These are phyloP conservation scores for Halichoerus grypus DNA, from an alignment of 2,113 vertebrate genomes.

Conservation along the genomic window DNA sequence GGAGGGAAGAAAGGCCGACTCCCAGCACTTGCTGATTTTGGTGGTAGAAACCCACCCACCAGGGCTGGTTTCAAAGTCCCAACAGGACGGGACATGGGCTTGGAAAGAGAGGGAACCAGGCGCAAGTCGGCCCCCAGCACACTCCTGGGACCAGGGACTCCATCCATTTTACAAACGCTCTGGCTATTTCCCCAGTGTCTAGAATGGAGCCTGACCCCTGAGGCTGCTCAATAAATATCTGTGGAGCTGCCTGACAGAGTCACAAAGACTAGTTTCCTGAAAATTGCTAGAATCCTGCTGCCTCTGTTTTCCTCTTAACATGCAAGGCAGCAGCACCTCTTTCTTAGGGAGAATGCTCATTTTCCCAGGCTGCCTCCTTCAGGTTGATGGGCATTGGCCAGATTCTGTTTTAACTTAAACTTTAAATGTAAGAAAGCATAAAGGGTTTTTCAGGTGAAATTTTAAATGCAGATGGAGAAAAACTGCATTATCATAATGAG, in stretches of 20 bases:
- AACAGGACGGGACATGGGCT: accelerated
- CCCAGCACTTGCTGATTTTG: background rate
- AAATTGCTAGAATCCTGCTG: background rate
- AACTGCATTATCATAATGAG: constrained; percentile 45
- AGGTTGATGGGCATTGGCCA: background rate
- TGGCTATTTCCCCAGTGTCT: no score
- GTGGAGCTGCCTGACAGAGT: background rate
- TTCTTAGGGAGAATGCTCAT: background rate
- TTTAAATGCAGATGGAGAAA: constrained; percentile 52
- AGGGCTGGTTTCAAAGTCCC: background rate
- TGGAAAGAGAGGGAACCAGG: background rate
- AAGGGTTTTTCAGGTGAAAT: constrained; percentile 53
- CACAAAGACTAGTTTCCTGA: background rate
- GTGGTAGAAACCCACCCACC: background rate
- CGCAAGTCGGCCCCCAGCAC: accelerated
- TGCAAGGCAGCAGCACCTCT: no score
- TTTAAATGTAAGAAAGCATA: constrained; percentile 3
- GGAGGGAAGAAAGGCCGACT: background rate
- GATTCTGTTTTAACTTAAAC: background rate
- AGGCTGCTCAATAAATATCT: background rate
- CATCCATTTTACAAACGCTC: accelerated
- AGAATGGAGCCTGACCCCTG: background rate
- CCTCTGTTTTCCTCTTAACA: no score
- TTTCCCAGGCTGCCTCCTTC: background rate
- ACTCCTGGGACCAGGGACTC: background rate